Base-by-base conservation (phyloP, 2,888 invertebrate species). In the Aspidiotus destructor region DNA sequence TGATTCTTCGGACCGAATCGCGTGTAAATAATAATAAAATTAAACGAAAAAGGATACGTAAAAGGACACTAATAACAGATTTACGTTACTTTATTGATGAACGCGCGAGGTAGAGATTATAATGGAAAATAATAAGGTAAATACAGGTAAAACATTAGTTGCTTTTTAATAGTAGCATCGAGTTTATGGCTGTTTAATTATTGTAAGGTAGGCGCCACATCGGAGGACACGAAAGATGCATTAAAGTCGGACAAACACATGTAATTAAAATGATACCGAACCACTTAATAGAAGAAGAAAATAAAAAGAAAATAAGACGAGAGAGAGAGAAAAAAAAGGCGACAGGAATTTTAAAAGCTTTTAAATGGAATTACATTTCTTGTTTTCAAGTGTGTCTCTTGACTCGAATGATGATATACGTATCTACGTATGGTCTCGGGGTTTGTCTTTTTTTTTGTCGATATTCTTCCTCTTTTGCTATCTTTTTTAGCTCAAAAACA, bases 301-400 rank as follows among this genome's bases (percentile, higher is more conserved):
- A 70, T 63, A 70, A 64, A 64, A 28, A 64, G 44, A 69, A 71
- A 54, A 54, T 5, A 54, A 54, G 55, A 54, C 11, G 52, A 52
- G 52, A 69, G 28, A 48, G 52, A 70, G 69, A 71, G 69, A 69
- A 71, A 62, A 68, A 61, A 71, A 71, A 71, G 71, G 71, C 70
- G 71, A 71, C 71, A 71, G 70, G 71, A 71, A 71, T 71, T 71
- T 71, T 71, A 71, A 71, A 71, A 71, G 71, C 71, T 71, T 71
- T 70, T 71, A 71, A 67, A 71, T 71, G 70, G 70, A 70, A 68
- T 71, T 9, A 65, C 69, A 58, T 69, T 15, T 57, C 61, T 60
- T 60, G 60, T 58, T 60, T 58, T 58, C 44, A 40, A 58, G 42
- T 17, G 60, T 58, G 16, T 44, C 48, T 67, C 28, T 13, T 58